Evolutionary conservation across 1,140 invertebrate genomes (phyloP), one percentile per base, ranked within the genome.

Genomic region (Pseudomyrmex flavicornis): DNA sequence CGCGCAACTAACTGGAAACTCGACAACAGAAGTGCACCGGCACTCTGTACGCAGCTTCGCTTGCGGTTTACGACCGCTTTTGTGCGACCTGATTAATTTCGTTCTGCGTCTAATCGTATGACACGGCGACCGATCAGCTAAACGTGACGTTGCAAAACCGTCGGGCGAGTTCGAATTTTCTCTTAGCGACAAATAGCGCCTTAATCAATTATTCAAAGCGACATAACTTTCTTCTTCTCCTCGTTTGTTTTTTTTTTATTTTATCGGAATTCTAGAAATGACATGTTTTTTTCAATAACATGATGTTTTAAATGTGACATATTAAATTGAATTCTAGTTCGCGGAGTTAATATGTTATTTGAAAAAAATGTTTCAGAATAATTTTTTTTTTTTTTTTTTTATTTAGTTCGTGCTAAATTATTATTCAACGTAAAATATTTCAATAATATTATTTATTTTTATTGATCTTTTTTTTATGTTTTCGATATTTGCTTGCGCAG

Each of bases 1-100:
- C 20, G 13, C 5, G 90, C 90, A 92, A 93, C 91, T 92, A 93
- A 92, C 88, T 92, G 92, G 91, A 94, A 93, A 88, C 87, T 84
- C 76, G 84, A 90, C 88, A 79, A 91, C 87, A 91, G 86, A 92
- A 91, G 91, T 92, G 59, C 26, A 61, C 22, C 4, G 20, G 17
- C n/a, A 56, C 15, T 15, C n/a, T 50, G 22, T 26, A 50, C 22
- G 22, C 26, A 35, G 50, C 26, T 58, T 68, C 44, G 15, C 58
- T 44, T 17, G 48, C 22, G 15, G 17, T 12, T 61, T 8, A 15
- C 4, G n/a, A 35, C 44, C n/a, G 56, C 13, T 17, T 76, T 65
- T 26, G 50, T 17, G 35, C 61, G 7, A 22, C 12, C 20, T 48
- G 58, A 61, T 70, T 85, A 62, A 84, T 65, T 72, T 48, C 20